Evolutionary conservation across 2,888 invertebrate species (phyloP).

Genomic region (Glyphotaelius pellucidus): DNA sequence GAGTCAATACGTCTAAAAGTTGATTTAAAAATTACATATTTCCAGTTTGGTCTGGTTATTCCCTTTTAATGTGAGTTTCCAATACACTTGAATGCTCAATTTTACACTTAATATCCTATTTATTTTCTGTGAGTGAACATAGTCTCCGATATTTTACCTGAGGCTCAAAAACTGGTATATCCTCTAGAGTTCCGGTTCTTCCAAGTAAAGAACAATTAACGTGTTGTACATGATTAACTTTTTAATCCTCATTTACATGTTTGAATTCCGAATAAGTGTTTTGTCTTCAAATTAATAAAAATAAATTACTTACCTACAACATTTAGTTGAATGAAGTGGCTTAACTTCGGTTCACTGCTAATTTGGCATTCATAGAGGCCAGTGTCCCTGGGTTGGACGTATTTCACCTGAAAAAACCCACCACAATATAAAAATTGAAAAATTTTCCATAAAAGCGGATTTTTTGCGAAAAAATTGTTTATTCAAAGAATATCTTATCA

Average conservation of each 20-base stretch:
- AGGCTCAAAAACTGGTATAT: too few relatives aligned
- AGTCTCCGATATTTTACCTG: too few relatives aligned
- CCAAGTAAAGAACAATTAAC: not conserved
- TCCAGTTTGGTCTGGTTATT: too few relatives aligned
- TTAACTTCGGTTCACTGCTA: slow-evolving; percentile 95
- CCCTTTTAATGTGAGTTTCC: too few relatives aligned
- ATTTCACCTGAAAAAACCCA: slow-evolving; percentile 84
- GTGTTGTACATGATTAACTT: too few relatives aligned
- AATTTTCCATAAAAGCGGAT: too few relatives aligned
- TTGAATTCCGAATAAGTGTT: not conserved
- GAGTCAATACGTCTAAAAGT: too few relatives aligned
- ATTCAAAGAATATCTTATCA: not conserved
- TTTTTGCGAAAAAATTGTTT: too few relatives aligned
- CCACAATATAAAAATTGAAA: not conserved
- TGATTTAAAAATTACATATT: too few relatives aligned
- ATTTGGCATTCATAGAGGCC: slow-evolving; percentile 96
- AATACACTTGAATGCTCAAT: too few relatives aligned
- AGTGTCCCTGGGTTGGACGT: slow-evolving; percentile 92
- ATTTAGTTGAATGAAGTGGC: slow-evolving; percentile 92
- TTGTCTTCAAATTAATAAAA: not conserved
- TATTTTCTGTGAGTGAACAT: too few relatives aligned
- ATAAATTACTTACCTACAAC: slow-evolving; percentile 85
- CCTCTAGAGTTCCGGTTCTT: not conserved
- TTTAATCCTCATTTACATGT: not conserved
- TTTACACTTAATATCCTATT: too few relatives aligned